These are phyloP conservation scores for Aratinga solstitialis DNA, from an alignment of 2,797 vertebrate genomes.

Conservation along the genomic window DNA sequence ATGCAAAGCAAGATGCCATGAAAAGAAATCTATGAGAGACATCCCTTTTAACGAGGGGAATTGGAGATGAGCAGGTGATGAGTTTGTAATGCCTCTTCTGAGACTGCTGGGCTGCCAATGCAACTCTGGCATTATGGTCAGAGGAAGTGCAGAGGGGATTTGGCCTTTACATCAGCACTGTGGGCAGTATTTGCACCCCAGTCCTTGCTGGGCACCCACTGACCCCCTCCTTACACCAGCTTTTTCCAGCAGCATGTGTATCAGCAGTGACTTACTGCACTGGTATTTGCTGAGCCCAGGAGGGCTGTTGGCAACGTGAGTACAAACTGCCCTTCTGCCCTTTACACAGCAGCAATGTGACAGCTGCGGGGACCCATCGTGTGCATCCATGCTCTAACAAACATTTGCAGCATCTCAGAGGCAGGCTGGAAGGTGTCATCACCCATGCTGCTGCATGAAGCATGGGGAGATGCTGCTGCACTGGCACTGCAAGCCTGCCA, in stretches of 20 bases:
- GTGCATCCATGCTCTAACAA: background rate
- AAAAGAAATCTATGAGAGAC: background rate
- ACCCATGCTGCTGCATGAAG: accelerated
- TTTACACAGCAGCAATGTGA: background rate
- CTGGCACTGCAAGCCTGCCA: background rate
- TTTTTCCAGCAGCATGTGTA: background rate
- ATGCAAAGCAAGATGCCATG: background rate
- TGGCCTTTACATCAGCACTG: background rate
- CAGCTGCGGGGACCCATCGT: background rate
- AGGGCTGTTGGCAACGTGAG: background rate
- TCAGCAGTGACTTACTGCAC: background rate
- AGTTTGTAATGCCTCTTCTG: background rate
- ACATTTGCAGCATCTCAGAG: background rate
- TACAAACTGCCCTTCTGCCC: background rate
- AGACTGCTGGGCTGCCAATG: background rate
- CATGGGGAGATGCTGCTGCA: accelerated
- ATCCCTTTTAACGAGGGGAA: background rate
- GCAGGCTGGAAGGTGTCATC: background rate
- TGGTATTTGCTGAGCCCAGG: background rate
- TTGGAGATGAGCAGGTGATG: background rate
- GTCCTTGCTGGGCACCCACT: background rate
- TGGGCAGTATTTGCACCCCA: background rate
- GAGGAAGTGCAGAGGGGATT: background rate
- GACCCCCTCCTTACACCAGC: accelerated
- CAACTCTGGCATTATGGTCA: background rate